These are phyloP conservation scores for Lissonota sp. DNA, from an alignment of 2,888 invertebrate species.

Conservation along the genomic window DNA sequence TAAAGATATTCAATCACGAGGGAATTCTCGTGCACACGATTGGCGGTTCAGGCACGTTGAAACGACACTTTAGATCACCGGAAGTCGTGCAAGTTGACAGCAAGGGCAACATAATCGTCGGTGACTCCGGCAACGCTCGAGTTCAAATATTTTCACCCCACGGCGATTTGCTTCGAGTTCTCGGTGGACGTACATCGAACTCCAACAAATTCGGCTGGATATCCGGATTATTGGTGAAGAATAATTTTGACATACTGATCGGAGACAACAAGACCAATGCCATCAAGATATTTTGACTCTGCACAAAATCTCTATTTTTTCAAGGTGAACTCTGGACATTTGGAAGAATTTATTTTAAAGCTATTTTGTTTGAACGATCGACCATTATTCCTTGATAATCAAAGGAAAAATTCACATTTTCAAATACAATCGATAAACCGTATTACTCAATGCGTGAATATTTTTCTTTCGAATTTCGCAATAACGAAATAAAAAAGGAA, in stretches of 20 bases:
- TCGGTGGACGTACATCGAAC: constrained; percentile 86
- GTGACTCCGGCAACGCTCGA: constrained; percentile 91
- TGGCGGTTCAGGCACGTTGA: constrained; percentile 69
- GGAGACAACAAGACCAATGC: constrained; percentile 87
- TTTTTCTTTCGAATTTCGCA: constrained; percentile 5
- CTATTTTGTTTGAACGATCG: too few relatives aligned
- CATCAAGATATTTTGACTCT: constrained; percentile 82
- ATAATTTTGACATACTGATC: constrained; percentile 87
- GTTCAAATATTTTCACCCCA: constrained; percentile 90
- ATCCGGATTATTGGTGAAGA: constrained; percentile 87
- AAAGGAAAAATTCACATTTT: too few relatives aligned
- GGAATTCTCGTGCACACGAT: constrained; percentile 68
- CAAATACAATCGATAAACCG: constrained; percentile 3
- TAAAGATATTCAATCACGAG: constrained; percentile 70
- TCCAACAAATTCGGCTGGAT: constrained; percentile 88
- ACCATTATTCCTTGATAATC: too few relatives aligned
- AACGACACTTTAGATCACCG: constrained; percentile 87
- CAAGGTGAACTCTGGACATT: too few relatives aligned
- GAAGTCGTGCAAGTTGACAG: constrained; percentile 90
- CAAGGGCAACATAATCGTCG: constrained; percentile 90
- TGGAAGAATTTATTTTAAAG: too few relatives aligned
- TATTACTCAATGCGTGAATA: neutral
- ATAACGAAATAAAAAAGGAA: constrained; percentile 21
- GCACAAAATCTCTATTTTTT: too few relatives aligned
- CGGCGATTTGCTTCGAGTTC: constrained; percentile 88